Evolutionary conservation across 1,140 invertebrate species (phyloP), one percentile per base, ranked within the genome.

Genomic region (Formica selysi): DNA sequence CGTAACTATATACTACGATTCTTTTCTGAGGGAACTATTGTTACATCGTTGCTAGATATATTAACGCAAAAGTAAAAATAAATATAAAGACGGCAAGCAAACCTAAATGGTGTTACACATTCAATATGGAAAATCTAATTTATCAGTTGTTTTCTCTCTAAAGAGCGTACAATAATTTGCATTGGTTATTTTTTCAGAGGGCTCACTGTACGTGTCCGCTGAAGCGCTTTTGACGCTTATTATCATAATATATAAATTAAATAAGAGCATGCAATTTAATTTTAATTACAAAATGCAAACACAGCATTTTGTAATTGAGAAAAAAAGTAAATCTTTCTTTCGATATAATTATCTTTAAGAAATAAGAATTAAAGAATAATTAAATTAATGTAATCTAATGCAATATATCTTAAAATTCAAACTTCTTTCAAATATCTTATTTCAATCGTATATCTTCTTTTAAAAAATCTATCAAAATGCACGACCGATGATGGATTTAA

Each of bases 1-100:
- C 0, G 6, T 61, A 48, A 4, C 19, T 73, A 73, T 13, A 32
- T 44, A 44, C 22, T 26, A 7, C 19, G n/a, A 8, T 73, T 81
- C 3, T 8, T 36, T 11, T 32, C 22, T 29, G 61, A 41, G 19
- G 3, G 7, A 36, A 83, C 38, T 73, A 61, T 71, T 38, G n/a
- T 79, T 65, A 79, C 29, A 13, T 26, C 16, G 8, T 48, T 65
- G 41, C 8, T 57, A 71, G 22, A 29, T 71, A 29, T 71, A 73
- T 51, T 81, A 81, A 81, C 38, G 79, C 54, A 11, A 83, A 61
- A 36, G 11, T 44, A 83, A 74, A 74, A 19, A 11, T 59, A 59
- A 59, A 57, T 79, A 71, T 41, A 81, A 59, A 74, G n/a, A 38
- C 54, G 10, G 32, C 38, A 83, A 48, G 54, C 79, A 83, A 48